Conservation (phyloP, 2,888 invertebrate genomes). For the Tuberolachnus salignus region DNA sequence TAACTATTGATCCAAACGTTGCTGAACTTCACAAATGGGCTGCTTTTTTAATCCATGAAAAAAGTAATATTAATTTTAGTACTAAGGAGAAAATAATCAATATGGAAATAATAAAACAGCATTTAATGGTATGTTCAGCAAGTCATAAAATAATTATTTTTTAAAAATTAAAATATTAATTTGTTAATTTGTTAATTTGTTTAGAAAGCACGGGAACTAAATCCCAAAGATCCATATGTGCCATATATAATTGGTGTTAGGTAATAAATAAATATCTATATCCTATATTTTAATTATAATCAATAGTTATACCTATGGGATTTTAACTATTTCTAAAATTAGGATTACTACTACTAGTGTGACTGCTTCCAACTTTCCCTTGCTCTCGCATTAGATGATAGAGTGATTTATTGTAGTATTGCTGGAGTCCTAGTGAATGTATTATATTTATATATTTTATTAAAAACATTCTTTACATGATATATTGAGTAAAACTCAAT, state of each 20-base stretch:
- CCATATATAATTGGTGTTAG: conserved; percentile 84
- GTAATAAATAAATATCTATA: conserved; percentile 60
- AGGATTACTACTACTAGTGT: too few relatives aligned
- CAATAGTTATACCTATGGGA: too few relatives aligned
- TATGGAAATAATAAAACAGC: conserved; percentile 76
- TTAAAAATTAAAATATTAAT: neutral
- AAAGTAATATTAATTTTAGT: conserved; percentile 72
- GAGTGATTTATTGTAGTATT: too few relatives aligned
- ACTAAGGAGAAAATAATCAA: conserved; percentile 76
- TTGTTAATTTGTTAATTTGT: conserved; percentile 58
- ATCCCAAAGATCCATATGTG: conserved; percentile 82
- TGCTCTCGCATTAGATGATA: too few relatives aligned
- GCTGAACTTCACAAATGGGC: conserved; percentile 73
- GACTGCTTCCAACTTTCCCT: too few relatives aligned
- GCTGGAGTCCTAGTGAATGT: too few relatives aligned
- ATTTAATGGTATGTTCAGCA: conserved; percentile 71
- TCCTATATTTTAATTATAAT: neutral
- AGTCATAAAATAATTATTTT: neutral
- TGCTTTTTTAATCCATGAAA: conserved; percentile 77
- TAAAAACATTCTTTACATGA: too few relatives aligned
- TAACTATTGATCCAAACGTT: conserved; percentile 67
- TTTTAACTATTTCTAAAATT: too few relatives aligned
- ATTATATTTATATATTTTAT: too few relatives aligned
- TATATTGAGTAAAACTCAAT: too few relatives aligned
- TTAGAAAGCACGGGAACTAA: conserved; percentile 77